phyloP scores from a whole-genome alignment of 2,113 vertebrate genomes.

The Tachysurus vachellii region DNA sequence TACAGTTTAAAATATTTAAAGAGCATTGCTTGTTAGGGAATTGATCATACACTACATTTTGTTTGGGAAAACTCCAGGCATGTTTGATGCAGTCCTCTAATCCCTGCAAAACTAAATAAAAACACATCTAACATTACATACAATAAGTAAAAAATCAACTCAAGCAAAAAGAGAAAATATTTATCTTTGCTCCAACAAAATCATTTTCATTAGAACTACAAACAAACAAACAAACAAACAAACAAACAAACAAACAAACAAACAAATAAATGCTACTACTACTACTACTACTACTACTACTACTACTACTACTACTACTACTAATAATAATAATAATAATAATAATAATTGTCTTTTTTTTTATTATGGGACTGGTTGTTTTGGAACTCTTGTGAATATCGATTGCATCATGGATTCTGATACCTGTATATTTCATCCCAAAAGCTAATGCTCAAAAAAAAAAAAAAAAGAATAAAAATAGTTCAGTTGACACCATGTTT shows the following conservation, averaged over 20 bases:
- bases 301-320: too few relatives aligned
- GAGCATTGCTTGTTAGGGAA: not conserved
- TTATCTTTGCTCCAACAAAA: not conserved
- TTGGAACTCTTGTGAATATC: not conserved
- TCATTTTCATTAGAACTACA: not conserved
- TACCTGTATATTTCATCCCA: not conserved
- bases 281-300: too few relatives aligned
- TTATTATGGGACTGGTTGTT: not conserved
- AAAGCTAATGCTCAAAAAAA: not conserved
- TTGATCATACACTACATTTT: not conserved
- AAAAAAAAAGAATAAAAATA: not conserved
- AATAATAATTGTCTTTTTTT: not conserved
- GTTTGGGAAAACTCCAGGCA: not conserved
- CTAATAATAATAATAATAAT: too few relatives aligned
- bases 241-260: too few relatives aligned
- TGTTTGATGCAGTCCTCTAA: not conserved
- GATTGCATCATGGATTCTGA: not conserved
- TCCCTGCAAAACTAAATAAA: not conserved
- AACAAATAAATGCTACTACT: too few relatives aligned
- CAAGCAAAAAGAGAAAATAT: not conserved
- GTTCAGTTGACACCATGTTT: not conserved
- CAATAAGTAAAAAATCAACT: not conserved
- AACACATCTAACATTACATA: not conserved
- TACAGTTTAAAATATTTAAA: slow-evolving; percentile 23
- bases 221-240: too few relatives aligned